Percentiles rank a stretch among this genome's conserved stretches.
phyloP scores from a whole-genome alignment of 2,888 invertebrate species.

The Cordilura impudica region DNA sequence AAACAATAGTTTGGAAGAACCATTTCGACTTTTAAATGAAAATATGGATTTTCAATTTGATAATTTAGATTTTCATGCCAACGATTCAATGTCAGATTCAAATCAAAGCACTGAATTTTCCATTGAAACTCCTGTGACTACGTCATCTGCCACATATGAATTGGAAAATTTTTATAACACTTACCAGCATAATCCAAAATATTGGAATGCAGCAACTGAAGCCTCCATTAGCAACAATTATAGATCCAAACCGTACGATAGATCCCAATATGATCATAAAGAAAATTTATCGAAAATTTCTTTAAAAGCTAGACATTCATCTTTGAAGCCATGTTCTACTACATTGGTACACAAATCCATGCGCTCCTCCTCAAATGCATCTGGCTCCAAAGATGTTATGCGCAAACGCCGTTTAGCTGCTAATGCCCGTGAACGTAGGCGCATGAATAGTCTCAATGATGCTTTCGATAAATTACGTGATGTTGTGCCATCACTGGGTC shows the following conservation, averaged over 20 bases:
- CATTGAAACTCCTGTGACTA: constrained; percentile 23
- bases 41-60: constrained; percentile 39
- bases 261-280: constrained; percentile 50
- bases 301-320: constrained; percentile 54
- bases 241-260: constrained; percentile 55
- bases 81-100: constrained; percentile 56
- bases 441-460: constrained; percentile 87
- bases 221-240: not conserved
- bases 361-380: not conserved
- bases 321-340: constrained; percentile 35
- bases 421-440: constrained; percentile 85
- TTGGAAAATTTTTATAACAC: constrained; percentile 57
- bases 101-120: constrained; percentile 50
- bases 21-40: constrained; percentile 4
- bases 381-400: constrained; percentile 65
- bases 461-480: constrained; percentile 86
- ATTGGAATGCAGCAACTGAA: constrained; percentile 10
- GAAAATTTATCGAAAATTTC: constrained; percentile 66
- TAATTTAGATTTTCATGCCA: constrained; percentile 38
- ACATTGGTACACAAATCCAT: constrained; percentile 42
- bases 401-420: constrained; percentile 83
- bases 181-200: constrained; percentile 43
- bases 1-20: constrained; percentile 6
- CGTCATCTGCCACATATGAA: constrained; percentile 40
- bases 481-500: constrained; percentile 85